These are phyloP conservation scores for Synergus itoensis DNA, from an alignment of 2,888 invertebrate genomes.

Conservation along the genomic window DNA sequence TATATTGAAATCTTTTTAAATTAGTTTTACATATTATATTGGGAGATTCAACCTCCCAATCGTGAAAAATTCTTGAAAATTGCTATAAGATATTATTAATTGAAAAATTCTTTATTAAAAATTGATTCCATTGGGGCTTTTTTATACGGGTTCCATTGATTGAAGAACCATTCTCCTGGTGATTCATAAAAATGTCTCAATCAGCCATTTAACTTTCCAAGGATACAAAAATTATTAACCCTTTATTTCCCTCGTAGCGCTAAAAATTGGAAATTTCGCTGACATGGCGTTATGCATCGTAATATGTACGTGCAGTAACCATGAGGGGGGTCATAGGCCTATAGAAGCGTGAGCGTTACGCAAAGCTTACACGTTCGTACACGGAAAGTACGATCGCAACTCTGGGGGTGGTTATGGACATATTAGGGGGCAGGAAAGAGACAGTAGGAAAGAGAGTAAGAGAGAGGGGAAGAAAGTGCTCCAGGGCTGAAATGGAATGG, in stretches of 20 bases:
- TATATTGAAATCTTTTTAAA: too few relatives aligned
- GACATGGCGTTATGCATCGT: background rate
- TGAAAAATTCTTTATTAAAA: too few relatives aligned
- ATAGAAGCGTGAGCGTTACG: background rate
- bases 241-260: background rate
- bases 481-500: constrained; percentile 52
- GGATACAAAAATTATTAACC: constrained; percentile 5
- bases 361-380: constrained; percentile 23
- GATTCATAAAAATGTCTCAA: constrained; percentile 41
- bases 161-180: constrained; percentile 43
- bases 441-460: constrained; percentile 19
- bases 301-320: background rate
- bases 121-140: too few relatives aligned
- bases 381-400: constrained; percentile 14
- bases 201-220: background rate
- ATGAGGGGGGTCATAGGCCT: constrained; percentile 12
- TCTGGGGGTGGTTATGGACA: constrained; percentile 11
- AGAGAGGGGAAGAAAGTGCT: constrained; percentile 42
- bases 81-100: too few relatives aligned
- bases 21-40: too few relatives aligned
- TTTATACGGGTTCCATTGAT: background rate
- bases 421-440: constrained; percentile 30
- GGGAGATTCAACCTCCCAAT: too few relatives aligned
- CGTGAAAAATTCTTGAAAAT: too few relatives aligned
- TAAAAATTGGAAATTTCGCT: background rate